These are phyloP conservation scores for Clinocottus analis DNA, from an alignment of 2,113 vertebrate species.

Conservation along the genomic window DNA sequence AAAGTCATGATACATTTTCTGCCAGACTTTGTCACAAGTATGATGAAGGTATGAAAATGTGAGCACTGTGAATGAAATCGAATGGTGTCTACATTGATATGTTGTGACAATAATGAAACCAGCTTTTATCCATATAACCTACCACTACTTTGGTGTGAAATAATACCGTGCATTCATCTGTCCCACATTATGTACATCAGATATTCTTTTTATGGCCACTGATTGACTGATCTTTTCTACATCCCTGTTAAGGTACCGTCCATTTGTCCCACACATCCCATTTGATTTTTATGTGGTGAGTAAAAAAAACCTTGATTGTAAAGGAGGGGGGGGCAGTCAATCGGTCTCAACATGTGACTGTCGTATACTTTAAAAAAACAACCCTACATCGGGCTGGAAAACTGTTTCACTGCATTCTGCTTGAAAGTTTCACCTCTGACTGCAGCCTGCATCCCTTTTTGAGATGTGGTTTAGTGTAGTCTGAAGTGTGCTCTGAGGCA, in stretches of 20 bases:
- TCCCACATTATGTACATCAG: neutral
- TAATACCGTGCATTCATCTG: neutral
- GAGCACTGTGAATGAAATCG: neutral
- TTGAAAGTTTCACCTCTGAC: neutral
- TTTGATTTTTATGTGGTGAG: slow-evolving; percentile 98
- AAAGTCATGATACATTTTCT: neutral
- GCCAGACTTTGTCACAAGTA: neutral
- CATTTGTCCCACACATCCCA: slow-evolving; percentile 97
- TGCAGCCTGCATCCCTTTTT: neutral
- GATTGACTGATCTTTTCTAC: neutral
- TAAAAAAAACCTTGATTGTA: slow-evolving; percentile 21
- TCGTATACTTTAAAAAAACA: neutral
- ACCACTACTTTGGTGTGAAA: neutral
- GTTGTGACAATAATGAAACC: neutral
- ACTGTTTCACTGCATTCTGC: neutral
- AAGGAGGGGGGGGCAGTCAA: too few species aligned
- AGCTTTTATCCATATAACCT: neutral
- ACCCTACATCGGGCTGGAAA: neutral
- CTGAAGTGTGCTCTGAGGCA: neutral
- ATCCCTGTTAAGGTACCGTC: slow-evolving; percentile 87
- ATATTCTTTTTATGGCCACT: neutral
- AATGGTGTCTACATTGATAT: neutral
- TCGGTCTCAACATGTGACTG: neutral
- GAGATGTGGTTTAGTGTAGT: neutral
- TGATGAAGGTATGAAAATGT: neutral